These are phyloP conservation scores for Cecropterus lyciades DNA, from an alignment of 1,140 invertebrate species.

Conservation along the genomic window DNA sequence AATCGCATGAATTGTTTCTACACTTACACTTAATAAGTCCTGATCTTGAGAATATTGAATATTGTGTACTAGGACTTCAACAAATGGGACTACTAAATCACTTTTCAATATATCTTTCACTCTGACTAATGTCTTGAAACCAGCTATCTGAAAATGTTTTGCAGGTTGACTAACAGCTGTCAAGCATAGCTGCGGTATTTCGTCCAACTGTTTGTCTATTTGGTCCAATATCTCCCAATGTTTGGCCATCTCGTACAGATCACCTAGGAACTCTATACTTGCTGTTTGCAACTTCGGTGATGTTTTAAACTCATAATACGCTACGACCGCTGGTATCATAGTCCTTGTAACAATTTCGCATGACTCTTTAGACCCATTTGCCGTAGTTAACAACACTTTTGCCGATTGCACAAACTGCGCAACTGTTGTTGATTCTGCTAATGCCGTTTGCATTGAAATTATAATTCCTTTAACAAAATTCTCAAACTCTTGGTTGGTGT, in stretches of 20 bases:
- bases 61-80: conserved; percentile 69
- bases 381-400: conserved; percentile 83
- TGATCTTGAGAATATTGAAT: conserved; percentile 63
- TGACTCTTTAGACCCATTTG: conserved; percentile 82
- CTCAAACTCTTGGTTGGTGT: conserved; percentile 65
- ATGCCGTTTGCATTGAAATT: conserved; percentile 73
- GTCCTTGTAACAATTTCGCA: conserved; percentile 81
- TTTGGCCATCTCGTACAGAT: conserved; percentile 63
- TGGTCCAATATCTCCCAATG: conserved; percentile 60
- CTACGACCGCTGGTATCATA: conserved; percentile 76
- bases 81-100: conserved; percentile 67
- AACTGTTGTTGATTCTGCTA: conserved; percentile 80
- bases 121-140: conserved; percentile 66
- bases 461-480: conserved; percentile 74
- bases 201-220: conserved; percentile 49
- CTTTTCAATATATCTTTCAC: conserved; percentile 52
- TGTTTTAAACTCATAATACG: conserved; percentile 70
- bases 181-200: conserved; percentile 64
- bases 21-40: conserved; percentile 60
- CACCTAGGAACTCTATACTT: conserved; percentile 65
- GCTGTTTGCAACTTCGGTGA: conserved; percentile 65
- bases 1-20: conserved; percentile 65
- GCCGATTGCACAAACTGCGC: conserved; percentile 80
- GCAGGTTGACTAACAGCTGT: conserved; percentile 56
- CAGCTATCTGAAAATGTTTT: conserved; percentile 71